Evolutionary conservation across 1,140 invertebrate genomes (phyloP).

Genomic region (Caerostris extrusa): DNA sequence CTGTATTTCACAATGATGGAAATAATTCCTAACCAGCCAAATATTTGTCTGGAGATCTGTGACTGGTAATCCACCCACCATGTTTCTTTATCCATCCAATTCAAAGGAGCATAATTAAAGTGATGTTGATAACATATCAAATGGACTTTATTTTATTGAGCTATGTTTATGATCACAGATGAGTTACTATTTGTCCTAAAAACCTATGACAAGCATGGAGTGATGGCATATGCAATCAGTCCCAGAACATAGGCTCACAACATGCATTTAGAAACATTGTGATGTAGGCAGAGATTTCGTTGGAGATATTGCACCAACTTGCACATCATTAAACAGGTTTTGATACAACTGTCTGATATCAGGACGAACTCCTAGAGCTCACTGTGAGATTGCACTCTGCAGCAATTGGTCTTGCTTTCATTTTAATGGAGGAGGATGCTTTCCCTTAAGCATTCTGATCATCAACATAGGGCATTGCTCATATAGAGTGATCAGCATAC

Average conservation of each 20-base stretch:
- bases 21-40: not conserved
- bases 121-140: not conserved
- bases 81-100: not conserved
- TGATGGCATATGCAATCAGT: not conserved
- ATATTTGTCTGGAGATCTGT: conserved; percentile 4
- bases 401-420: not conserved
- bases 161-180: conserved; percentile 38
- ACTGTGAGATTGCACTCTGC: not conserved
- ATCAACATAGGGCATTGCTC: not conserved
- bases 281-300: not conserved
- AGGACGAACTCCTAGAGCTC: not conserved
- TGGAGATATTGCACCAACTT: not conserved
- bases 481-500: conserved; percentile 16
- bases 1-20: conserved; percentile 10
- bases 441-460: not conserved
- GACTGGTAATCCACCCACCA: not conserved
- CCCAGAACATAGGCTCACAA: not conserved
- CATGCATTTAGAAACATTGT: not conserved
- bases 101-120: conserved; percentile 27
- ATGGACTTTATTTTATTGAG: conserved; percentile 23
- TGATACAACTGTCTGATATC: not conserved
- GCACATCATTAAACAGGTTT: not conserved
- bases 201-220: not conserved
- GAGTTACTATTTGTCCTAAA: not conserved
- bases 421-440: not conserved